Percentiles rank a stretch among this genome's conserved stretches.
phyloP scores from a whole-genome alignment of 2,113 vertebrate species.

The Odobenus rosmarus region DNA sequence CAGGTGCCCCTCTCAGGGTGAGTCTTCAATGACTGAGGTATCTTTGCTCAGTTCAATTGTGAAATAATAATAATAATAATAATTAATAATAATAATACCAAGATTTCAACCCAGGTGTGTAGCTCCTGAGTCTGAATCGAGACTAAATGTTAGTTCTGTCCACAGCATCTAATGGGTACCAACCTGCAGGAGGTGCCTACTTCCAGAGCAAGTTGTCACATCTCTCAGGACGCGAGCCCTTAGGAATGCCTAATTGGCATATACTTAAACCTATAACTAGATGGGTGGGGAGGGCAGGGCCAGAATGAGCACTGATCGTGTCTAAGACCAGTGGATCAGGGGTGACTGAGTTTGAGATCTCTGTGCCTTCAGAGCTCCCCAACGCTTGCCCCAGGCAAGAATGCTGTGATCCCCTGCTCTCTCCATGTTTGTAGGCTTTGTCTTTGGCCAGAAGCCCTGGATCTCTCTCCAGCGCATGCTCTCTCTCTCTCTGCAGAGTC shows the following conservation, averaged over 20 bases:
- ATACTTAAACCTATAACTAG: background rate
- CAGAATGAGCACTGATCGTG: accelerated
- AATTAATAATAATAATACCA: background rate
- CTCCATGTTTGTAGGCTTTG: too few relatives aligned
- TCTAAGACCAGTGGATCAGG: background rate
- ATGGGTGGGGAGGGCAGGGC: background rate
- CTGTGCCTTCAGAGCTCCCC: background rate
- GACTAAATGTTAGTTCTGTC: background rate
- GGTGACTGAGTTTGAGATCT: accelerated
- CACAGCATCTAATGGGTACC: background rate
- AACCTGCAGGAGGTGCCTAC: background rate
- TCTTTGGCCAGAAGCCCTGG: background rate
- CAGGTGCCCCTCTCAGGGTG: background rate
- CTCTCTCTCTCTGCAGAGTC: background rate
- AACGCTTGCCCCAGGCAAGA: accelerated
- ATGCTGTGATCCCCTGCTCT: background rate
- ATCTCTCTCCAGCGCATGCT: too few relatives aligned
- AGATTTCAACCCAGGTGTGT: too few relatives aligned
- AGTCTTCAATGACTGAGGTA: accelerated
- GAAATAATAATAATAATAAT: background rate
- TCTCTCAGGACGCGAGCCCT: background rate
- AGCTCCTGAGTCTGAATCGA: background rate
- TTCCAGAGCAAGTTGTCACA: accelerated
- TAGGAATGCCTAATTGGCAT: background rate
- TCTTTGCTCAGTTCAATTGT: background rate